phyloP scores from a whole-genome alignment of 37 sponge, comb jelly and placozoan genomes.

The Halisarca cf. caerulea region DNA sequence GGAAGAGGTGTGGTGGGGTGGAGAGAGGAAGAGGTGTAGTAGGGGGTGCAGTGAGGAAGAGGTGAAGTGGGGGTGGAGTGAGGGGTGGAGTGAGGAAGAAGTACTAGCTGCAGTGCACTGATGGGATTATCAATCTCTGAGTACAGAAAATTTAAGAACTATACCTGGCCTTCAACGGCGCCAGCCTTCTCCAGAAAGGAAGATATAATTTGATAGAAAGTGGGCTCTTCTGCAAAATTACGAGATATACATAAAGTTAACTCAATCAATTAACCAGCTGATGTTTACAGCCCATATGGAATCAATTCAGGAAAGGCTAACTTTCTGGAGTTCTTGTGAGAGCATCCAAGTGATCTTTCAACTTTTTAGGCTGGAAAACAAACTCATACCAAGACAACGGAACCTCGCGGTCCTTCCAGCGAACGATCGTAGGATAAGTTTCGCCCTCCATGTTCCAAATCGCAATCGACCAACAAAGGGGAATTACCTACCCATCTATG shows the following conservation, averaged over 20 bases:
- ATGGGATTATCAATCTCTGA: no score
- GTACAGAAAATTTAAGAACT: no score
- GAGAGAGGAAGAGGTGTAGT: no score
- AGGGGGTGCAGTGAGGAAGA: background rate
- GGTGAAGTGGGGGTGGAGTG: background rate
- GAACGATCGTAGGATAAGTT: slow-evolving; percentile 13
- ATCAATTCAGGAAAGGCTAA: no score
- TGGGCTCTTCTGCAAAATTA: slow-evolving; percentile 58
- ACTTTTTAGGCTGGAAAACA: slow-evolving; percentile 60
- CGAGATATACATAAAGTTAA: background rate
- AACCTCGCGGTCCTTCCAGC: slow-evolving; percentile 59
- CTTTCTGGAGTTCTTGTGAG: slow-evolving; percentile 39
- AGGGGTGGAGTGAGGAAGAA: background rate
- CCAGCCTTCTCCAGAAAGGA: slow-evolving; percentile 81
- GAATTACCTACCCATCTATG: no score
- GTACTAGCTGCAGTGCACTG: background rate
- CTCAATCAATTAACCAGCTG: background rate
- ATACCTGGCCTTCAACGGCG: slow-evolving; percentile 50
- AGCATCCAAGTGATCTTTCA: slow-evolving; percentile 53
- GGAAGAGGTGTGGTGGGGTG: no score
- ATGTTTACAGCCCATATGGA: background rate
- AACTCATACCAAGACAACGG: slow-evolving; percentile 78
- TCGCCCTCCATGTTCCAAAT: slow-evolving; percentile 6
- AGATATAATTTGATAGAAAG: slow-evolving; percentile 48
- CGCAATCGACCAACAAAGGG: no score